A percentile compares a stretch with the other conserved stretches of the same genome.
These are phyloP conservation scores for Pogonocherus hispidulus DNA, from an alignment of 2,888 invertebrate species.

Conservation along the genomic window DNA sequence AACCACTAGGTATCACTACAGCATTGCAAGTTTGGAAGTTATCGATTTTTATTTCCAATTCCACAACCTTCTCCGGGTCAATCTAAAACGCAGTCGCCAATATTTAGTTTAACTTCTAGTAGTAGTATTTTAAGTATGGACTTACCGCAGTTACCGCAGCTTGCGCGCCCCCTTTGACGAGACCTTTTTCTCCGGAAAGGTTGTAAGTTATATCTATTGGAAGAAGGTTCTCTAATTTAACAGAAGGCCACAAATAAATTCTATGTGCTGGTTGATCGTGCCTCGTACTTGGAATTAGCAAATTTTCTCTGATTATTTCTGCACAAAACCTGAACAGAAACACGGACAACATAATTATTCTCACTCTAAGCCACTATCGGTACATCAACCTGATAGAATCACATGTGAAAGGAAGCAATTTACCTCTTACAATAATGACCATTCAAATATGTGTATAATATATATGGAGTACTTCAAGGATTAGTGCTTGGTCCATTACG, in stretches of 20 bases:
- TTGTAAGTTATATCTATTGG: slow-evolving; percentile 84
- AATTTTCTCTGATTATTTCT: slow-evolving; percentile 84
- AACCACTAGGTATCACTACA: slow-evolving; percentile 59
- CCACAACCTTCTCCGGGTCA: slow-evolving; percentile 80
- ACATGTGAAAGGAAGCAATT: too few species aligned
- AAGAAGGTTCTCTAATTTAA: slow-evolving; percentile 88
- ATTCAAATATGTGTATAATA: too few species aligned
- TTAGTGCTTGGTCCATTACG: too few species aligned
- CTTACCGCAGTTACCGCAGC: slow-evolving; percentile 62
- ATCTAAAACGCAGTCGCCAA: slow-evolving; percentile 68
- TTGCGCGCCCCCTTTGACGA: slow-evolving; percentile 62
- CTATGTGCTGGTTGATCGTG: slow-evolving; percentile 85
- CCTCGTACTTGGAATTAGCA: slow-evolving; percentile 65
- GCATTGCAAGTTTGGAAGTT: slow-evolving; percentile 75
- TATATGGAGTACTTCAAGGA: too few species aligned
- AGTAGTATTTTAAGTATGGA: too few species aligned
- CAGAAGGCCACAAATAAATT: slow-evolving; percentile 86
- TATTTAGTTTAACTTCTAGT: neutral
- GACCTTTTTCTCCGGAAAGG: slow-evolving; percentile 65
- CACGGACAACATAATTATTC: too few species aligned
- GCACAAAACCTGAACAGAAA: slow-evolving; percentile 77
- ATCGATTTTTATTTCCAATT: slow-evolving; percentile 84
- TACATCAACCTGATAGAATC: too few species aligned
- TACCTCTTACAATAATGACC: too few species aligned
- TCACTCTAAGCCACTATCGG: too few species aligned